These are phyloP conservation scores for Darevskia mixta DNA, from an alignment of 2,797 vertebrate genomes.

Conservation along the genomic window DNA sequence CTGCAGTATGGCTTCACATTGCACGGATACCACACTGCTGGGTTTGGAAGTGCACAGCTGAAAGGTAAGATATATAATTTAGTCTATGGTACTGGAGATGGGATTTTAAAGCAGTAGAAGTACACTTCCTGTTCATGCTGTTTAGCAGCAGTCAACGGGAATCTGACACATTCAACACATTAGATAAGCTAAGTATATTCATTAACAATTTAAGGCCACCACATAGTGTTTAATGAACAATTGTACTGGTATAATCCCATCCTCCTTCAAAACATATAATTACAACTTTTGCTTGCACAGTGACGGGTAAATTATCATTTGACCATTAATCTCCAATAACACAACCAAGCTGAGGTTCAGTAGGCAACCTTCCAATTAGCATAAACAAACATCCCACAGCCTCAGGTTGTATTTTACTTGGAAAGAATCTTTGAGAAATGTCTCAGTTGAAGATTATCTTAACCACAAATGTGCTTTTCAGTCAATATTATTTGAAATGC, in stretches of 20 bases:
- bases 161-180: constrained; percentile 37
- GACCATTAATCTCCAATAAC: constrained; percentile 51
- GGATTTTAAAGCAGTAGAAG: neutral
- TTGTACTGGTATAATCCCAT: constrained; percentile 1
- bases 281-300: constrained; percentile 24
- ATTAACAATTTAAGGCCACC: constrained; percentile 29
- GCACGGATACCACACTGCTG: too few relatives aligned
- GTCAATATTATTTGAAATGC: constrained; percentile 53
- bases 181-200: constrained; percentile 38
- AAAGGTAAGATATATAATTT: neutral
- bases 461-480: constrained; percentile 38
- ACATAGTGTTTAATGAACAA: neutral
- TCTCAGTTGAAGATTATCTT: constrained; percentile 36
- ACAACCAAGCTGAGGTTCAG: constrained; percentile 48
- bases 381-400: constrained; percentile 50
- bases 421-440: constrained; percentile 44
- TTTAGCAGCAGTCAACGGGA: constrained; percentile 16
- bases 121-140: neutral
- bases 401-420: constrained; percentile 39
- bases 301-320: constrained; percentile 43
- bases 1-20: neutral
- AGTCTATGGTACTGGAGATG: neutral
- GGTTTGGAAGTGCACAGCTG: neutral
- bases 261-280: constrained; percentile 37
- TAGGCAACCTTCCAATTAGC: constrained; percentile 48